Base-by-base conservation (phyloP, 2,888 invertebrate species). In the Fragum sueziense region DNA sequence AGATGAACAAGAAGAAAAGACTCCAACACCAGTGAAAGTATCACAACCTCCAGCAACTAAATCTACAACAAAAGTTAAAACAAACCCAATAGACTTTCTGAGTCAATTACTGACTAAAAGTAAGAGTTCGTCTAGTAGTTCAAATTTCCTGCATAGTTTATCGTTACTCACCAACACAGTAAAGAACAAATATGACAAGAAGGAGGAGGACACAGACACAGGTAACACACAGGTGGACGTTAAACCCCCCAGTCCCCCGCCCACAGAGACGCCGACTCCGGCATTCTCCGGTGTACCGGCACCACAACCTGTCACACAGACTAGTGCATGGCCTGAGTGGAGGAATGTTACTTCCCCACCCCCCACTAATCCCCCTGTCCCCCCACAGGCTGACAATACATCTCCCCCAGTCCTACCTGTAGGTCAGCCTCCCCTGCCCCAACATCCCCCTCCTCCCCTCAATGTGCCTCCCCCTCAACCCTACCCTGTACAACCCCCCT, bases 71-170 rank as follows among this genome's bases (percentile, higher is more conserved):
- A 79, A 79, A 68, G 61, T 82, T 14, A 84, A 84, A 65, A 79
- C 81, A 54, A 91, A 90, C 72, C 90, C 91, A 9, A 90, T 91
- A 33, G 91, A 91, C 77, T 90, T 91, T 78, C 82, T 91, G 17
- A 90, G 89, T 52, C 87, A 90, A 80, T 82, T 91, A 37, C 83
- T 91, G 27, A 86, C 88, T 34, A 89, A 91, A 77, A 86, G 90
- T 11, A 87, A 87, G 37, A 90, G 88, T 76, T 76, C 85, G 14
- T 85, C 87, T 1, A 81, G 80, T 25, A 88, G 87, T 70, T 84
- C 88, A 17, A 88, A 86, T 61, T 90, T 91, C 70, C 76, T 91
- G 29, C 89, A 90, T 67, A 90, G 88, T 71, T 81, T 91, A 54
- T 86, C 89, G 3, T 76, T 90, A 65, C 80, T 91, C 54, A 88